These are phyloP conservation scores for Catocala fraxini DNA, from an alignment of 2,888 invertebrate genomes.

Conservation along the genomic window DNA sequence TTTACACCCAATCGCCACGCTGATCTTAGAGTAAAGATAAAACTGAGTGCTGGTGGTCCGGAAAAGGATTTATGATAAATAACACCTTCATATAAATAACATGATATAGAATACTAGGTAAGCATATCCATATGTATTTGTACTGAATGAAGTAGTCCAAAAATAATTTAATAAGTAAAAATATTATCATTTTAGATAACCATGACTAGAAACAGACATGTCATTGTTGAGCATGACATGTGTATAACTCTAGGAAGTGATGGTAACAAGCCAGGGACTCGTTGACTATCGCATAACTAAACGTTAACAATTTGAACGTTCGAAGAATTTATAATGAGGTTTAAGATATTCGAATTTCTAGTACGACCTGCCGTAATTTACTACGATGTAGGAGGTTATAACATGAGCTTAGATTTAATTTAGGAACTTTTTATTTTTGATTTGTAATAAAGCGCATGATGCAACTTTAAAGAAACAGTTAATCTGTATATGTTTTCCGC, in stretches of 20 bases:
- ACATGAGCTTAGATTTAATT: too few relatives aligned
- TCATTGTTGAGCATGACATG: conserved; percentile 16
- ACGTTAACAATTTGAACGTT: conserved; percentile 41
- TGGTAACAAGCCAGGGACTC: conserved; percentile 21
- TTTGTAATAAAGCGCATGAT: conserved; percentile 19
- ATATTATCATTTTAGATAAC: background rate
- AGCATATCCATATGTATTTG: too few relatives aligned
- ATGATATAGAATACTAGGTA: too few relatives aligned
- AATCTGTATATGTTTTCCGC: conserved; percentile 70
- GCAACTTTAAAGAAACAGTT: conserved; percentile 46
- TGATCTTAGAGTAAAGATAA: too few relatives aligned
- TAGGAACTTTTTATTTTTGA: background rate
- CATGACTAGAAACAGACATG: conserved; percentile 13
- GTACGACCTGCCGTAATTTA: background rate
- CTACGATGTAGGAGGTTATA: too few relatives aligned
- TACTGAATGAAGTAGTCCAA: too few relatives aligned
- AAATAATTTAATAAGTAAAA: too few relatives aligned
- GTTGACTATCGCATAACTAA: conserved; percentile 35
- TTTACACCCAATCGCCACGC: too few relatives aligned
- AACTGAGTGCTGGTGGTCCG: too few relatives aligned
- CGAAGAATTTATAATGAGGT: conserved; percentile 31
- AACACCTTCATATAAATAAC: too few relatives aligned
- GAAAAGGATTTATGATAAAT: too few relatives aligned
- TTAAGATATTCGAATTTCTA: background rate
- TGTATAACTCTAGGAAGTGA: conserved; percentile 29